Conservation (phyloP, 37 sponge, comb jelly and placozoan species). For the Theonella swinhoei region DNA sequence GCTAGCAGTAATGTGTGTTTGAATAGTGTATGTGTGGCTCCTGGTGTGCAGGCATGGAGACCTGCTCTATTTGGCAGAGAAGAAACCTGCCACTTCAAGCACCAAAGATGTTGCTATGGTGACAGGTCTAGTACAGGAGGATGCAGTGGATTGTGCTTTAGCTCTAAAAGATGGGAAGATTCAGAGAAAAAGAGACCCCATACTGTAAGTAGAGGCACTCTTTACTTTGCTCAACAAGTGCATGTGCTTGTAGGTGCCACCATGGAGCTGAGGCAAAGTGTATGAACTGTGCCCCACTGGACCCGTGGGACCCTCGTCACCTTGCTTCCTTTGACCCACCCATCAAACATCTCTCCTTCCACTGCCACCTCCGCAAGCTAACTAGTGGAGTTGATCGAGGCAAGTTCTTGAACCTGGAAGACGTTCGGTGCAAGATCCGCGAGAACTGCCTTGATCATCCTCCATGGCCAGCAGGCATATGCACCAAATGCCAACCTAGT, state of each 20-base stretch:
- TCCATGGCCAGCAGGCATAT: conserved; percentile 95
- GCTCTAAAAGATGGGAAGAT: conserved; percentile 73
- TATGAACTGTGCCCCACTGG: conserved; percentile 91
- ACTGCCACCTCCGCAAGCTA: conserved; percentile 86
- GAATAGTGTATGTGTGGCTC: not conserved
- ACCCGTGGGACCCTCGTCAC: conserved; percentile 87
- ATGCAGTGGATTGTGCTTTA: conserved; percentile 85
- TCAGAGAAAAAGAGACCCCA: conserved; percentile 72
- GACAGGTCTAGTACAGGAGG: conserved; percentile 53
- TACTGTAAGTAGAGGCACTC: conserved; percentile 64
- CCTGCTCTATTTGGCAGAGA: conserved; percentile 59
- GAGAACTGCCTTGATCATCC: conserved; percentile 87
- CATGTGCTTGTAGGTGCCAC: conserved; percentile 66
- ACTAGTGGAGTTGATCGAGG: conserved; percentile 92
- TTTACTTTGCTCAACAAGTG: not conserved
- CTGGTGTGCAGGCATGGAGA: conserved; percentile 71
- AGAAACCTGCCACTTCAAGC: not conserved
- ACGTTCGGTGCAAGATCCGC: conserved; percentile 83
- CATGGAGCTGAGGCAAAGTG: conserved; percentile 85
- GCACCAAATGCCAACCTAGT: conserved; percentile 91
- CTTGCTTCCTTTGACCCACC: conserved; percentile 78
- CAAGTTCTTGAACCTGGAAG: conserved; percentile 88
- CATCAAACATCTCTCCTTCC: conserved; percentile 93
- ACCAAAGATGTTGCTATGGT: not conserved
- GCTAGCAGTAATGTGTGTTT: not conserved